phyloP scores from a whole-genome alignment of 2,113 vertebrate species.

The Alouatta palliata region DNA sequence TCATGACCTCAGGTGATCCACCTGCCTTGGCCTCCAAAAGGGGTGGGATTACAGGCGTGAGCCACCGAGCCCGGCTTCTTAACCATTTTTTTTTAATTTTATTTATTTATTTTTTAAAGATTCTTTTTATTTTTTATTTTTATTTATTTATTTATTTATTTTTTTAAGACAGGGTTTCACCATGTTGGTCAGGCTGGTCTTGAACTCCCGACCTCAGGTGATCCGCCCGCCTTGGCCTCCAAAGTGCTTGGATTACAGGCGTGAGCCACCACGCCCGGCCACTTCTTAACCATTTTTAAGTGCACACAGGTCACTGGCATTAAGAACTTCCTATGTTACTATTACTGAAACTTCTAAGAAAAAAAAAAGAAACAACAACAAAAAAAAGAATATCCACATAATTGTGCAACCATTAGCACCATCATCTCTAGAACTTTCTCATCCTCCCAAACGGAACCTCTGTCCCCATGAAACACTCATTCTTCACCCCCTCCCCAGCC shows the following conservation, averaged over 20 bases:
- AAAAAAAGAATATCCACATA: neutral
- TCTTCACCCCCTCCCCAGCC: neutral
- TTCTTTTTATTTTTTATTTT: too few relatives aligned
- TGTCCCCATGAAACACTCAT: neutral
- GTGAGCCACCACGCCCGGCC: accelerated
- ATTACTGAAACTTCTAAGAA: too few relatives aligned
- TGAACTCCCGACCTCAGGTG: neutral
- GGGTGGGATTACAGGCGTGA: too few relatives aligned
- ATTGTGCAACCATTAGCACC: neutral
- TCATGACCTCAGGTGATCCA: too few relatives aligned
- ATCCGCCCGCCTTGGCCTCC: neutral
- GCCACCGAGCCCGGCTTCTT: too few relatives aligned
- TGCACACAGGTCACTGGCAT: neutral
- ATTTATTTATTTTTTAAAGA: too few relatives aligned
- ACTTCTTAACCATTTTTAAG: neutral
- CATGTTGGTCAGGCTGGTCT: neutral
- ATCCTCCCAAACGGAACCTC: neutral
- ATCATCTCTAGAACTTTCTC: neutral
- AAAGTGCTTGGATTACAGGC: neutral
- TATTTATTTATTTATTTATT: too few relatives aligned
- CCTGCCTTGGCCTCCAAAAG: too few relatives aligned
- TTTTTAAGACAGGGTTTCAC: neutral
- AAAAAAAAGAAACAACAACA: too few relatives aligned
- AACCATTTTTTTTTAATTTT: too few relatives aligned
- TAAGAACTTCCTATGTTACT: too few relatives aligned